These are phyloP conservation scores for Gobionotothen gibberifrons DNA, from an alignment of 2,797 vertebrate genomes.

Conservation along the genomic window DNA sequence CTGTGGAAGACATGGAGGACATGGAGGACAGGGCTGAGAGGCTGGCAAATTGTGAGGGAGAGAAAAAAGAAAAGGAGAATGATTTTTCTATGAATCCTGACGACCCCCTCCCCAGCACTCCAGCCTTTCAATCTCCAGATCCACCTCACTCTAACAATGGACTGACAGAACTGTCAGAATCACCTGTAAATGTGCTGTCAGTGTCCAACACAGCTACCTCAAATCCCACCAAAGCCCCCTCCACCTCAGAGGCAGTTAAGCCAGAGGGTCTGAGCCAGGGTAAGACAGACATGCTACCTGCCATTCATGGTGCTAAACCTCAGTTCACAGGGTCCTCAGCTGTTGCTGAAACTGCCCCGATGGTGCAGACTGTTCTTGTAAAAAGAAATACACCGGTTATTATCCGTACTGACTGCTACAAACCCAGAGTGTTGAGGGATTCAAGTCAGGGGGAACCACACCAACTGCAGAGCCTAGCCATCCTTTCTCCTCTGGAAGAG, in stretches of 20 bases:
- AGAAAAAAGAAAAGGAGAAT: conserved; percentile 38
- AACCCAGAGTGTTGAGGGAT: conserved; percentile 45
- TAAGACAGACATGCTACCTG: conserved; percentile 58
- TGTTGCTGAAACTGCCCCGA: conserved; percentile 40
- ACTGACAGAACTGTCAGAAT: conserved; percentile 43
- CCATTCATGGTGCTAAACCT: conserved; percentile 68
- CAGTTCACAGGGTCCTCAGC: conserved; percentile 33
- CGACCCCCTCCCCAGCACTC: conserved; percentile 30
- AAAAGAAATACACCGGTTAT: conserved; percentile 66
- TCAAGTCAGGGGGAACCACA: conserved; percentile 43
- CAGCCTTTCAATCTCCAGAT: conserved; percentile 45
- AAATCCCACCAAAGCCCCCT: conserved; percentile 71
- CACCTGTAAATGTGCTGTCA: conserved; percentile 50
- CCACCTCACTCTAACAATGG: conserved; percentile 40
- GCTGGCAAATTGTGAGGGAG: conserved; percentile 21
- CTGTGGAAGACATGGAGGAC: conserved; percentile 47
- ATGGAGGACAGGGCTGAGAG: conserved; percentile 42
- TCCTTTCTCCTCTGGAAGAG: conserved; percentile 34
- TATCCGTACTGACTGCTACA: conserved; percentile 59
- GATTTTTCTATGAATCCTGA: conserved; percentile 27
- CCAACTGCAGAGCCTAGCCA: conserved; percentile 41
- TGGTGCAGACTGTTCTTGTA: conserved; percentile 51
- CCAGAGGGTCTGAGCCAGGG: conserved; percentile 54
- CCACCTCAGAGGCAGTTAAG: conserved; percentile 53
- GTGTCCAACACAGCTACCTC: conserved; percentile 79